These are phyloP conservation scores for Bathynomus jamesi DNA, from an alignment of 1,140 invertebrate species.

Conservation along the genomic window DNA sequence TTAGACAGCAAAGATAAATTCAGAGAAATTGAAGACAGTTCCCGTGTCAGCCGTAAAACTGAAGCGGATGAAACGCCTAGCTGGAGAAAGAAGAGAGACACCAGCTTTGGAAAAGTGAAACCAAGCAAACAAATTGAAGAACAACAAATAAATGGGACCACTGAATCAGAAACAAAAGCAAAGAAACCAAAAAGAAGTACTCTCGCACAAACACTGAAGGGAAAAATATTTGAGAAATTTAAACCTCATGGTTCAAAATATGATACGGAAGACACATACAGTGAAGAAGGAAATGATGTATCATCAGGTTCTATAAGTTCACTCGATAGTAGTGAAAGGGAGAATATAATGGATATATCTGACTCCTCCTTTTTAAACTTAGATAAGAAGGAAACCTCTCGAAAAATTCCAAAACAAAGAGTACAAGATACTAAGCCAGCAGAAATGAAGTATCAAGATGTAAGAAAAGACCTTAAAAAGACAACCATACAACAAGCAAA, in stretches of 20 bases:
- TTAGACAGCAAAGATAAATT: not conserved
- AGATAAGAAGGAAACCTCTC: not conserved
- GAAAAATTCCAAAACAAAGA: not conserved
- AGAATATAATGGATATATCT: too few relatives aligned
- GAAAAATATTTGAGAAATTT: not conserved
- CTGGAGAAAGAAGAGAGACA: not conserved
- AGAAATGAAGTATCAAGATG: not conserved
- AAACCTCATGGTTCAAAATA: not conserved
- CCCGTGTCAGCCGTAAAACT: not conserved
- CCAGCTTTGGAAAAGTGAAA: too few relatives aligned
- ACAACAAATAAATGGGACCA: not conserved
- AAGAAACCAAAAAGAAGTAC: not conserved
- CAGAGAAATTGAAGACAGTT: not conserved
- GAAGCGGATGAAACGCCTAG: not conserved
- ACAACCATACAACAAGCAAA: slow-evolving; percentile 8
- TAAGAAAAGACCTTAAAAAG: not conserved
- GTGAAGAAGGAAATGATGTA: not conserved
- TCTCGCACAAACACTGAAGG: not conserved
- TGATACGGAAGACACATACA: not conserved
- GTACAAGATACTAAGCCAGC: not conserved
- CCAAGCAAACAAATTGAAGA: not conserved
- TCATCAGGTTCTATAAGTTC: too few relatives aligned
- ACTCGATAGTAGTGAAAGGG: too few relatives aligned
- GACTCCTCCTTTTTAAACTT: not conserved
- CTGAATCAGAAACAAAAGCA: not conserved